A percentile compares a stretch with the other conserved stretches of the same genome.
Evolutionary conservation across 2,888 invertebrate genomes (phyloP).

Genomic region (Eupithecia tripunctaria): DNA sequence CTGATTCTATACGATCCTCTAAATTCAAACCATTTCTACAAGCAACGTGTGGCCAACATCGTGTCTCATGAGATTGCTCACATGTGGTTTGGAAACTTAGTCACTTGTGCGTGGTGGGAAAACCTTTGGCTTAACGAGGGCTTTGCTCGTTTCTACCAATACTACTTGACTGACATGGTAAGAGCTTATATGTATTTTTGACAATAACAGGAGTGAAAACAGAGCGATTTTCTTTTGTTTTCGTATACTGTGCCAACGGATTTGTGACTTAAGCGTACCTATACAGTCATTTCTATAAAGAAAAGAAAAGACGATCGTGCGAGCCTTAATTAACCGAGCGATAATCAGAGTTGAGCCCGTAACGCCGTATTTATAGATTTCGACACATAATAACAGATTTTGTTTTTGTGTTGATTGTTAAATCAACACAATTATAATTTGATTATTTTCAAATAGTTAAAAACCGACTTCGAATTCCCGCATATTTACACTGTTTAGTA

Average conservation of each 20-base stretch:
- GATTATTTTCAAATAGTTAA: too few relatives aligned
- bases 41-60: conserved; percentile 87
- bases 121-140: conserved; percentile 89
- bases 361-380: background rate
- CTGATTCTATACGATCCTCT: conserved; percentile 79
- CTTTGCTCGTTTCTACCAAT: conserved; percentile 90
- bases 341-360: background rate
- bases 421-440: background rate
- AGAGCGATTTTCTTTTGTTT: background rate
- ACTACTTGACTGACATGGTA: conserved; percentile 84
- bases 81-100: conserved; percentile 92
- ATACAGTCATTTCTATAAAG: background rate
- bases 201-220: background rate
- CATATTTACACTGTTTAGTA: too few relatives aligned
- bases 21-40: conserved; percentile 82
- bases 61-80: conserved; percentile 92
- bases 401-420: background rate
- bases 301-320: background rate
- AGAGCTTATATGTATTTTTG: conserved; percentile 24
- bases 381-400: background rate
- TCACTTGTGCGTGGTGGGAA: conserved; percentile 91
- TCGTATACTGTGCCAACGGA: background rate
- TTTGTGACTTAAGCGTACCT: background rate
- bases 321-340: background rate
- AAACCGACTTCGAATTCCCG: too few relatives aligned